Base-by-base conservation (phyloP, 2,888 invertebrate genomes). In the Crematogaster levior region DNA sequence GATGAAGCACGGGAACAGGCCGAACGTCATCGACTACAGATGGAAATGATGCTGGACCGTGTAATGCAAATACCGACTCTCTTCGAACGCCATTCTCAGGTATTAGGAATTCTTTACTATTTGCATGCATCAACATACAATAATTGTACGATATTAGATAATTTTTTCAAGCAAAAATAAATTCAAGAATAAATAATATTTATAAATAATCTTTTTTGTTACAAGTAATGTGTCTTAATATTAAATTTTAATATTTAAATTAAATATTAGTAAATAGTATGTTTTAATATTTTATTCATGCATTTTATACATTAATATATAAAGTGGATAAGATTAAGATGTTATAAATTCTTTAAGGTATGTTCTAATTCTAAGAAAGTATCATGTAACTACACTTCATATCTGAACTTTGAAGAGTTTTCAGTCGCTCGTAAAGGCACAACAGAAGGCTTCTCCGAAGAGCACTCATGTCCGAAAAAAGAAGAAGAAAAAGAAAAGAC, bases 31-130 rank as follows among this genome's bases (percentile, higher is more conserved):
- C 95, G 96, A 1, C 95, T 96, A 84, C 96, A 97, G 90, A 97
- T 97, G 97, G 96, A 97, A 91, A 93, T 96, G 86, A 97, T 97
- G 97, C 95, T 96, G 85, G 96, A 96, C 30, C 95, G 97, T 86
- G 97, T 97, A 0, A 96, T 96, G 79, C 95, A 95, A 87, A 97
- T 97, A 88, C 97, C 97, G 0, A 96, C 97, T 90, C 95, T 97
- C 7, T 97, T 97, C 90, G 97, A 97, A 93, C 95, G 97, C 85
- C 96, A 96, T 91, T 96, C 97, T 61, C 96, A 96, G 83, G 96
- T 96, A 92, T 43, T 15, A n/a, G 12, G 24, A 30, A 9, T 5
- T 30, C 1, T n/a, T 34, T 66, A 6, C 1, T 43, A 48, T 60
- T 18, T 46, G 27, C 30, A 18, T n/a, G 27, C 58, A 30, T 58